Evolutionary conservation across 2,888 invertebrate genomes (phyloP), one percentile per base, ranked within the genome.

Genomic region (Branchinecta sandiegonensis): DNA sequence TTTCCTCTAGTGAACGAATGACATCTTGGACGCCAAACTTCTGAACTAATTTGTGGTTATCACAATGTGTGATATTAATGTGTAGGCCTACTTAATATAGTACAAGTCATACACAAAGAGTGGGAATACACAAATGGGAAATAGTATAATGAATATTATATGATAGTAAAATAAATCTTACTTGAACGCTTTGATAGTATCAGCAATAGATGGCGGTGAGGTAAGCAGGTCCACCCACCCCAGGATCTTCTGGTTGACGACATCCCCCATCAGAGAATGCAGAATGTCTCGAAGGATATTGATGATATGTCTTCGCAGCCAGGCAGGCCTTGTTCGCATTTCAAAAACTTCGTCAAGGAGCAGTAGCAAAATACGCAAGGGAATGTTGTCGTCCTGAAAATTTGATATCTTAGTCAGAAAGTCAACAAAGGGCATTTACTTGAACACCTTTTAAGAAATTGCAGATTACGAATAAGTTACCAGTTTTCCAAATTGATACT

Each of bases 301-400:
- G 9, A 90, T 85, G 72, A 91, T 85, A 70, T 89, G 82, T 67
- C 89, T 80, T 56, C 90, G 78, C 67, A 91, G 80, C 90, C 90
- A 90, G 74, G 89, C 88, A 76, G 89, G 89, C 72, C 89, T 81
- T 67, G 86, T 85, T 76, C 88, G 85, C 70, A 90, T 79, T 77
- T 90, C 90, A 77, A 91, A 91, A 7, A 91, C 86, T 79, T 91
- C 90, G 75, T 90, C 89, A 83, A 90, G 85, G 68, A 91, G 77
- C 37, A 90, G 79, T 67, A 91, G 78, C 79, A 90, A 84, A 72
- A 90, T 89, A 72, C 89, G 81, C 72, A 91, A 78, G 13, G 90
- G 89, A 77, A 90, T 89, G 80, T 88, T 89, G 75, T 90, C 86
- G 73, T 82, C 85, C 68, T 71, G n/a, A 14, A 23, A 69, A 47